These are phyloP conservation scores for Diorhabda sublineata DNA, from an alignment of 1,140 invertebrate genomes.

Conservation along the genomic window DNA sequence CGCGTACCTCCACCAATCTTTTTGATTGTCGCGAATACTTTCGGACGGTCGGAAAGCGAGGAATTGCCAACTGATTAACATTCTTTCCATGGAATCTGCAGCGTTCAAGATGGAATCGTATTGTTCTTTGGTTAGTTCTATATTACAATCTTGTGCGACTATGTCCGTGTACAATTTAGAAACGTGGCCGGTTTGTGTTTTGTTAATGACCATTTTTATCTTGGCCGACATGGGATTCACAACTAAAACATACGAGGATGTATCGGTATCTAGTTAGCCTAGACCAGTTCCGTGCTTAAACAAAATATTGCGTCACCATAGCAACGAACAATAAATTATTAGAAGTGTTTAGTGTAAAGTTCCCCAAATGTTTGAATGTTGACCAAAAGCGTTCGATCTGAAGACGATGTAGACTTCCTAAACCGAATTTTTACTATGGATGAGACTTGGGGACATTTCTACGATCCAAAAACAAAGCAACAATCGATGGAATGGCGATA, in stretches of 20 bases:
- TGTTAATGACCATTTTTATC: conserved; percentile 75
- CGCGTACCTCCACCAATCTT: conserved; percentile 74
- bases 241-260: conserved; percentile 37
- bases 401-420: too few relatives aligned
- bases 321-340: too few relatives aligned
- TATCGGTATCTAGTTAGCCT: too few relatives aligned
- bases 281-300: too few relatives aligned
- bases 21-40: conserved; percentile 49
- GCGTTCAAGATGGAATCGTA: conserved; percentile 66
- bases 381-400: too few relatives aligned
- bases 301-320: too few relatives aligned
- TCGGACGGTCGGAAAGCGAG: conserved; percentile 48
- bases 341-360: too few relatives aligned
- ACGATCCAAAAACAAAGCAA: too few relatives aligned
- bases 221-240: conserved; percentile 58
- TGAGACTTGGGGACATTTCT: too few relatives aligned
- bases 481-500: too few relatives aligned
- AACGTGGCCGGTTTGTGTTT: conserved; percentile 65
- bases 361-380: too few relatives aligned
- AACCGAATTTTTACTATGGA: too few relatives aligned
- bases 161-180: conserved; percentile 70
- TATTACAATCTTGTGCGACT: conserved; percentile 71
- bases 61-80: conserved; percentile 63
- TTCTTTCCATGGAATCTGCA: conserved; percentile 62
- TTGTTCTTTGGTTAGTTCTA: conserved; percentile 69